Evolutionary conservation across 1,140 invertebrate species (phyloP).

Genomic region (Coptotermes formosanus): DNA sequence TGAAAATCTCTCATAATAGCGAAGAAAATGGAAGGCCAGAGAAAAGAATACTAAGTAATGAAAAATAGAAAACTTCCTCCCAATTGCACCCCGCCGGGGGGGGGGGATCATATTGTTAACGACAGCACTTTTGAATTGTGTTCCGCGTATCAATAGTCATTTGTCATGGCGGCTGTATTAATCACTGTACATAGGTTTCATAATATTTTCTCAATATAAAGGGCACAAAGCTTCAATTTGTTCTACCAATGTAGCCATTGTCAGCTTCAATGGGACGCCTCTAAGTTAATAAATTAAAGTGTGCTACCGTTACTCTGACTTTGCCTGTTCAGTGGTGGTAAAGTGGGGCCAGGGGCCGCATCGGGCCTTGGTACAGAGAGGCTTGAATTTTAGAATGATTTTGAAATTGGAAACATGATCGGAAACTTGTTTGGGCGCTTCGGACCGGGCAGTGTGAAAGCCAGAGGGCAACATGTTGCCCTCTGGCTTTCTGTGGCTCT

Average conservation of each 20-base stretch:
- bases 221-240: slow-evolving; percentile 24
- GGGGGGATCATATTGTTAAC: not conserved
- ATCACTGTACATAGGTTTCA: not conserved
- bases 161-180: slow-evolving; percentile 15
- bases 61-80: not conserved
- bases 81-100: no score
- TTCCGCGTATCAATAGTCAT: slow-evolving; percentile 1
- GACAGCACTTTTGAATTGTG: not conserved
- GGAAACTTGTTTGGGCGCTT: no score
- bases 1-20: slow-evolving; percentile 21
- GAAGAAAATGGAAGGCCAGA: not conserved
- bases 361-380: no score
- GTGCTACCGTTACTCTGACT: not conserved
- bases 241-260: slow-evolving; percentile 24
- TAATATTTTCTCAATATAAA: not conserved
- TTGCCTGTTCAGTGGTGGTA: not conserved
- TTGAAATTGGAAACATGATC: no score
- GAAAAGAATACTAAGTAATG: not conserved
- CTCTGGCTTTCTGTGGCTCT: no score
- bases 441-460: no score
- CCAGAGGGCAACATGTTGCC: no score
- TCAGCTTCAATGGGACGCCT: not conserved
- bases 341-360: not conserved
- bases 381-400: no score
- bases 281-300: slow-evolving; percentile 27